Percentiles rank a stretch among this genome's conserved stretches.
These are phyloP conservation scores for Anguilla japonica DNA, from an alignment of 2,113 vertebrate genomes.

Conservation along the genomic window DNA sequence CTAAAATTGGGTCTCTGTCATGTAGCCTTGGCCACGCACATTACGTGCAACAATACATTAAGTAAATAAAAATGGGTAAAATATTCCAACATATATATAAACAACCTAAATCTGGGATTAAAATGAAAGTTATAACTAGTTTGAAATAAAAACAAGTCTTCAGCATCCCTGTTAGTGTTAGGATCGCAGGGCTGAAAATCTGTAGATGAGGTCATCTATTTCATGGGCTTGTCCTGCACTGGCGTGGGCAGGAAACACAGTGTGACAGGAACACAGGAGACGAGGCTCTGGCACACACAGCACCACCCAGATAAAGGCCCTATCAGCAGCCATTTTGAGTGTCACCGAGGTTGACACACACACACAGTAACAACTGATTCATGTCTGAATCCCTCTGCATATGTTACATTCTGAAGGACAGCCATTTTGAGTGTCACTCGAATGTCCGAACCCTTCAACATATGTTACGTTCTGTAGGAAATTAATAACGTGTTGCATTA, in stretches of 20 bases:
- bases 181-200: not conserved
- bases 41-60: too few relatives aligned
- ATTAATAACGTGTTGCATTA: not conserved
- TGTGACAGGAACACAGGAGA: slow-evolving; percentile 5
- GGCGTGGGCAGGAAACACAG: not conserved
- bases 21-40: too few relatives aligned
- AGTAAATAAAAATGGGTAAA: too few relatives aligned
- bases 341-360: not conserved
- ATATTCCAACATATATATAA: not conserved
- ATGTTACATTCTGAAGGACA: not conserved
- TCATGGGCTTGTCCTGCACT: not conserved
- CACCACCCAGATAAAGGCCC: not conserved
- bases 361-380: not conserved
- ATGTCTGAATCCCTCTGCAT: not conserved
- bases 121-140: too few relatives aligned
- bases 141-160: not conserved
- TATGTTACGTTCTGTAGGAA: not conserved
- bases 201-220: not conserved
- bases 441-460: not conserved
- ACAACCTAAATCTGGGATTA: too few relatives aligned
- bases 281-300: not conserved
- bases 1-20: too few relatives aligned
- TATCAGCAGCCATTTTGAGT: not conserved
- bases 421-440: too few relatives aligned
- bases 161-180: not conserved